Evolutionary conservation across 2,797 vertebrate genomes (phyloP).

Genomic region (Characodon lateralis): DNA sequence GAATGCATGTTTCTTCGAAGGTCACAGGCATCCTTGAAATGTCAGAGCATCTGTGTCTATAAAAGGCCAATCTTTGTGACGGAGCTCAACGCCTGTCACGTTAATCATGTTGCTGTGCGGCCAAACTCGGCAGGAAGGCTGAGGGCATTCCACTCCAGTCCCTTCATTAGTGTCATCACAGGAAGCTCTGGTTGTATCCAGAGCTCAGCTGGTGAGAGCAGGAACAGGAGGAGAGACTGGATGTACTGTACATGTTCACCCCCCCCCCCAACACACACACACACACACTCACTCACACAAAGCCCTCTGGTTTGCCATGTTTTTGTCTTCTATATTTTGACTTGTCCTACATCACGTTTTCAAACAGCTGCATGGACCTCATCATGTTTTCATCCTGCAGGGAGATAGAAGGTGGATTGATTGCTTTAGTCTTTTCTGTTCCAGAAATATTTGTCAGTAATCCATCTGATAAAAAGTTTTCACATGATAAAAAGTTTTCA

Average conservation of each 20-base stretch:
- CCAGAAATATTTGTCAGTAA: no score
- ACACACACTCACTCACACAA: conserved; percentile 38
- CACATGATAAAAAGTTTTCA: no score
- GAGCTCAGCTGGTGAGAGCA: conserved; percentile 34
- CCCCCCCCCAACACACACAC: neutral
- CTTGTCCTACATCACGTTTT: conserved; percentile 91
- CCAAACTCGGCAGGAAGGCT: conserved; percentile 27
- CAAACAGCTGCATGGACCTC: conserved; percentile 97
- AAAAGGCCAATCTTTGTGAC: conserved; percentile 26
- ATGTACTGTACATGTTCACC: conserved; percentile 55
- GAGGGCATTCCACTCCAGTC: conserved; percentile 36
- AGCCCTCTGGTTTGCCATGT: conserved; percentile 46
- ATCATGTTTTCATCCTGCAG: conserved; percentile 96
- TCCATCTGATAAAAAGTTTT: no score
- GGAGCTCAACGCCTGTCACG: conserved; percentile 28
- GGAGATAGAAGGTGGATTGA: conserved; percentile 40
- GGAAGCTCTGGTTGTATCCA: conserved; percentile 36
- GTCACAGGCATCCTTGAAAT: conserved; percentile 35
- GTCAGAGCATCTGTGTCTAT: conserved; percentile 39
- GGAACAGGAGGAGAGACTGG: conserved; percentile 50
- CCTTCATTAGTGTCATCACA: conserved; percentile 38
- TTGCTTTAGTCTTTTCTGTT: conserved; percentile 4
- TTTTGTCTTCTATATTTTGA: conserved; percentile 18
- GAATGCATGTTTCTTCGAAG: conserved; percentile 40
- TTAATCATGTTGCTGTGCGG: conserved; percentile 35